Evolutionary conservation across 2,888 invertebrate genomes (phyloP).

Genomic region (Microplitis deprimator): DNA sequence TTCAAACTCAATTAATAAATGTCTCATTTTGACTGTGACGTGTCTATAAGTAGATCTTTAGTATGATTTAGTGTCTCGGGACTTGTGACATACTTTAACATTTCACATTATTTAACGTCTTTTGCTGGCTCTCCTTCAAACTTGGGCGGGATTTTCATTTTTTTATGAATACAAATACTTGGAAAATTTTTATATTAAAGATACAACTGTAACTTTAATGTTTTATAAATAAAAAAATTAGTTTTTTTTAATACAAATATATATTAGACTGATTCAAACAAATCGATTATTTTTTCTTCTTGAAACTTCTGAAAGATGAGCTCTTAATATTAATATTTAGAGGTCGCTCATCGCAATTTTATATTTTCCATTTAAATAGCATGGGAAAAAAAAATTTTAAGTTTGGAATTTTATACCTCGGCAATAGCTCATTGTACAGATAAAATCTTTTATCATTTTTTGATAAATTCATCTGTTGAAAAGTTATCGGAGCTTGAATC

Average conservation of each 20-base stretch:
- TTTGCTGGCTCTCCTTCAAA: not conserved
- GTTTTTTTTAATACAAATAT: not conserved
- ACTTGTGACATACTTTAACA: constrained; percentile 64
- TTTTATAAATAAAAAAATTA: not conserved
- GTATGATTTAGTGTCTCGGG: constrained; percentile 47
- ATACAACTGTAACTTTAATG: not conserved
- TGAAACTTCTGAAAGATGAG: too few species aligned
- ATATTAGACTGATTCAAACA: too few species aligned
- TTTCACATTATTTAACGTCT: constrained; percentile 63
- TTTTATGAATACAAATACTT: not conserved
- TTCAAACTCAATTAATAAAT: constrained; percentile 69
- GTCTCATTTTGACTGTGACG: constrained; percentile 63
- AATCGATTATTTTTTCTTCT: too few species aligned
- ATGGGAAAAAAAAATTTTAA: too few species aligned
- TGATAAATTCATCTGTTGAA: too few species aligned
- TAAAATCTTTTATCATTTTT: too few species aligned
- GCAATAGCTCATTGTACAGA: too few species aligned
- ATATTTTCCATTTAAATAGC: too few species aligned
- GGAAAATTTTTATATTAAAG: not conserved
- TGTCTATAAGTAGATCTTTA: constrained; percentile 67
- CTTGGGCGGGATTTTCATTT: not conserved
- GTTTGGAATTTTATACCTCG: too few species aligned
- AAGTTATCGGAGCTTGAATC: too few species aligned
- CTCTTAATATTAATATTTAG: too few species aligned
- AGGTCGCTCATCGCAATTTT: too few species aligned